Base-by-base conservation (phyloP, 2,888 invertebrate genomes). In the Itoplectis maculator region DNA sequence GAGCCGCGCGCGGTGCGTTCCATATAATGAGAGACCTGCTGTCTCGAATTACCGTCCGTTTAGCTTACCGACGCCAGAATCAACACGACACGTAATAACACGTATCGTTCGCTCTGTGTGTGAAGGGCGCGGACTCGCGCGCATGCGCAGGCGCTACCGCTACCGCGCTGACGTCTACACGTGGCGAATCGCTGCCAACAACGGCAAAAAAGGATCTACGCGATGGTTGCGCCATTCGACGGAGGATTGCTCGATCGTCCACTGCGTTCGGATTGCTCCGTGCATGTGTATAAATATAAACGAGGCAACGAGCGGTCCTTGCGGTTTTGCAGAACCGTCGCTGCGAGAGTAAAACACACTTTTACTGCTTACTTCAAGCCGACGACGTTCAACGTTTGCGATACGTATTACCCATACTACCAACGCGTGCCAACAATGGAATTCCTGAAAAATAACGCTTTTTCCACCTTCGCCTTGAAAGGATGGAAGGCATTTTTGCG, bases 51-150 rank as follows among this genome's bases (percentile, higher is more conserved):
- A 73, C 59, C 42, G 59, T 63, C 42, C 69, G 45, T 75, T 68
- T 74, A 68, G 61, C 68, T 61, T 29, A 73, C 45, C 23, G 42
- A 74, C 42, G 42, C n/a, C 20, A 56, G 54, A 74, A 80, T 70
- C 51, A 80, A 69, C 61, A 45, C 61, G 69, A 15, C 68, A 74
- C 79, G 37, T 69, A 75, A 80, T 74, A 80, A 79, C 66, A 73
- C 56, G 72, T 79, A 73, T 73, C 56, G 54, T 66, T 79, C 47
- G 40, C n/a, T n/a, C n/a, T 49, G 29, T 49, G 35, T 66, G 66
- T 35, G 51, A 70, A 78, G 70, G 49, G 66, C 42, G 29, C 45
- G 72, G n/a, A n/a, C n/a, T n/a, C n/a, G 65, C 59, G 9, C 23
- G 47, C 20, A 54, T 35, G 29, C 11, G 47, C 61, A 66, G 66